A percentile compares a stretch with the other conserved stretches of the same genome.
Conservation (phyloP, 1,140 invertebrate species). For the Drosophila pachea region DNA sequence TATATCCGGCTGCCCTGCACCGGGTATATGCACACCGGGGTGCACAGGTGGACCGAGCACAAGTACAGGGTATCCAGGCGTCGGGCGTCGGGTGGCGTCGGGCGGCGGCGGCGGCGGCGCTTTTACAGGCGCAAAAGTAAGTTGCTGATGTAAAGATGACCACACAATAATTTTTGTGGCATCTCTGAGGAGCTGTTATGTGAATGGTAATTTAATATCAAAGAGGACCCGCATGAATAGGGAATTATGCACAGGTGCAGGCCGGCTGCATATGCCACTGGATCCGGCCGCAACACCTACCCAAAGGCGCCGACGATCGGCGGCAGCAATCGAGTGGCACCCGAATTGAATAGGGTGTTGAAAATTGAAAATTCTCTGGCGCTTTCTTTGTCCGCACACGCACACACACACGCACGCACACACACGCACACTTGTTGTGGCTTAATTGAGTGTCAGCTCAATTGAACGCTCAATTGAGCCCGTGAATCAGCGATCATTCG, state of each 20-base stretch:
- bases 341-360: conserved; percentile 29
- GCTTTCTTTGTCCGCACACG: conserved; percentile 36
- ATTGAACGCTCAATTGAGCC: conserved; percentile 72
- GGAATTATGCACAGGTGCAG: conserved; percentile 69
- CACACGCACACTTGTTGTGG: conserved; percentile 16
- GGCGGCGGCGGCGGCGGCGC: background rate
- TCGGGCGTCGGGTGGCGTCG: conserved; percentile 1
- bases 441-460: conserved; percentile 66
- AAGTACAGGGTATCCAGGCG: background rate
- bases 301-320: conserved; percentile 2
- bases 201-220: conserved; percentile 55
- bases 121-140: conserved; percentile 33
- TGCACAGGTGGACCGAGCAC: background rate
- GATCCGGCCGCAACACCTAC: conserved; percentile 56
- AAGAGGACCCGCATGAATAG: conserved; percentile 66
- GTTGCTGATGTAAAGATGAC: conserved; percentile 70
- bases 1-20: background rate
- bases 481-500: conserved; percentile 58
- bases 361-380: conserved; percentile 51
- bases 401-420: too few relatives aligned
- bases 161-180: conserved; percentile 56
- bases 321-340: conserved; percentile 5
- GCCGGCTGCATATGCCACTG: conserved; percentile 28
- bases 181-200: conserved; percentile 33
- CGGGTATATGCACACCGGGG: background rate